Percentiles rank a stretch among this genome's conserved stretches.
phyloP scores from a whole-genome alignment of 2,113 vertebrate genomes.

The Fregetta grallaria region DNA sequence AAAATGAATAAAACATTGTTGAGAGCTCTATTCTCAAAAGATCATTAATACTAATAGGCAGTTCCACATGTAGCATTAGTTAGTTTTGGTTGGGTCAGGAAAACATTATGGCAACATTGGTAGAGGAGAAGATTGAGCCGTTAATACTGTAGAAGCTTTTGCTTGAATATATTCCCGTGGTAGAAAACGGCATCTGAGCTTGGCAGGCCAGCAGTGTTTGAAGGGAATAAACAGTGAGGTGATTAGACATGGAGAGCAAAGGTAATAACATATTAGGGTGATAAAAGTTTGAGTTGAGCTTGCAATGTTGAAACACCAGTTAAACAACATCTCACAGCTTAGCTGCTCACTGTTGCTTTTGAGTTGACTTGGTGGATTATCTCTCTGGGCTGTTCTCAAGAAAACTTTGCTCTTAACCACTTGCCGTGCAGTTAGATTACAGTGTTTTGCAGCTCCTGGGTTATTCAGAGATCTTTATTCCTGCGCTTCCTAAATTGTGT shows the following conservation, averaged over 20 bases:
- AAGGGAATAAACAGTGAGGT: neutral
- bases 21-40: neutral
- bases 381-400: neutral
- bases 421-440: accelerated
- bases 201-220: neutral
- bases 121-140: neutral
- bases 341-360: neutral
- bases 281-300: neutral
- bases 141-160: neutral
- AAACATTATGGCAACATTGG: neutral
- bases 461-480: neutral
- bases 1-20: neutral
- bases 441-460: neutral
- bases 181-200: neutral
- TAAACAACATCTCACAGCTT: neutral
- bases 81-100: neutral
- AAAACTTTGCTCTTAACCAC: neutral
- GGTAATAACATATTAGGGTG: neutral
- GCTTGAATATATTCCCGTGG: neutral
- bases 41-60: neutral
- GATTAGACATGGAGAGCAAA: neutral
- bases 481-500: neutral
- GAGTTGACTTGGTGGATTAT: neutral
- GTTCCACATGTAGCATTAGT: neutral
- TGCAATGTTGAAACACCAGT: neutral